phyloP scores from a whole-genome alignment of 2,888 invertebrate species.

The Pyralis farinalis region DNA sequence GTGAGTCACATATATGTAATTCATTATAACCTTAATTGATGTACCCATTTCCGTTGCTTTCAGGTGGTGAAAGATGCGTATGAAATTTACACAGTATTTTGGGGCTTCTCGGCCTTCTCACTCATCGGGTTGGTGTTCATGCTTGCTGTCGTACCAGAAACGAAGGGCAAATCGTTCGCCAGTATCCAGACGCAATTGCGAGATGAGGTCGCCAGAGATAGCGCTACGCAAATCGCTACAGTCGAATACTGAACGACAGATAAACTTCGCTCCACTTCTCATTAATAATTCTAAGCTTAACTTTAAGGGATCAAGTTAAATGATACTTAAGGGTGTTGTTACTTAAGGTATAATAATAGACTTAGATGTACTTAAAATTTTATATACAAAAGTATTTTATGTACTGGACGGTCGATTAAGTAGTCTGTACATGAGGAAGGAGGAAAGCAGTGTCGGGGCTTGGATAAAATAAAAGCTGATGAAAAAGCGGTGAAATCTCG shows the following conservation, averaged over 20 bases:
- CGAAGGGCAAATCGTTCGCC: conserved; percentile 85
- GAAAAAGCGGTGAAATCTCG: conserved; percentile 72
- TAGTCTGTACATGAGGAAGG: conserved; percentile 59
- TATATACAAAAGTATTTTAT: conserved; percentile 57
- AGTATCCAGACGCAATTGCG: conserved; percentile 84
- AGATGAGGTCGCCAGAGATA: conserved; percentile 72
- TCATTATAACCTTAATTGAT: no score
- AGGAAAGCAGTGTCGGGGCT: conserved; percentile 50
- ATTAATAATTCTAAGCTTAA: conserved; percentile 60
- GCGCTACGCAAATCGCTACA: conserved; percentile 69
- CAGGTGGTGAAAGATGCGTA: conserved; percentile 81
- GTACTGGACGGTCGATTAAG: conserved; percentile 48
- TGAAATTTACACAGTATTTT: conserved; percentile 84
- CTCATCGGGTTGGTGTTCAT: conserved; percentile 82
- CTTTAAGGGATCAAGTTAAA: conserved; percentile 71
- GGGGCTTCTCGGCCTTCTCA: conserved; percentile 82
- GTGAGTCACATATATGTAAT: no score
- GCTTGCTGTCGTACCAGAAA: conserved; percentile 83
- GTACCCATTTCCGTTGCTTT: conserved; percentile 32
- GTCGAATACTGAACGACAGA: conserved; percentile 60
- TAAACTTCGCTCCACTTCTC: conserved; percentile 25
- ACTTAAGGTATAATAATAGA: conserved; percentile 69
- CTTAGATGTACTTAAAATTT: conserved; percentile 44
- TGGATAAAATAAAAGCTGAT: conserved; percentile 39
- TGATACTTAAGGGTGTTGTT: conserved; percentile 65